Evolutionary conservation across 2,888 invertebrate species (phyloP), one percentile per base, ranked within the genome.

Genomic region (Agrilus mali): DNA sequence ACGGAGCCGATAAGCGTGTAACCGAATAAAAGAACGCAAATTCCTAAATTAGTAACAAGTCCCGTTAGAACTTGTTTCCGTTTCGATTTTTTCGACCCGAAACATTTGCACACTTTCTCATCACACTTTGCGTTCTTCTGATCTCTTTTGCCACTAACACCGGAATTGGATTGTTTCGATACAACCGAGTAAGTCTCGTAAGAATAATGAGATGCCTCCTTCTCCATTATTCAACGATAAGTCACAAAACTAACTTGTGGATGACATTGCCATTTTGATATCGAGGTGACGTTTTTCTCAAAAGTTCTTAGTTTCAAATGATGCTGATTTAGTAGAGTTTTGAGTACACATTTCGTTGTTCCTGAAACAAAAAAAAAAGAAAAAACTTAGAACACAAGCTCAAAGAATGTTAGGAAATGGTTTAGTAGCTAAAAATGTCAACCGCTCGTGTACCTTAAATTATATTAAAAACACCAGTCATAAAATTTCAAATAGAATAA

Each of bases 1-100:
- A 88, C 82, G 44, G 86, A 85, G 7, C 72, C 77, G 49, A 80
- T 68, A 33, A 80, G 61, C 27, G 88, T 88, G 65, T 89, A 89
- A 17, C 85, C 86, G 57, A 89, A 73, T 35, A 89, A 73, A 42
- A 87, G 72, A 42, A 81, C 74, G 67, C 88, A 88, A 64, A 89
- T 87, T 53, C 86, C 82, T 46, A 87, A 70, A 65, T 89, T 88
- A 49, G 86, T 86, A 53, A 86, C 72, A 49, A 85, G 75, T 12
- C 85, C 82, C 43, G 85, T 79, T 55, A 81, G 69, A 60, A 82
- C 81, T 55, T 78, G 75, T 48, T 56, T 59, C n/a, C 58, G 49
- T 48, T 58, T 60, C 38, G 53, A 55, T 46, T 54, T 57, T 42
- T 59, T 58, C 66, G 59, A 57, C 6, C 60, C 60, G 42, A 64